A percentile compares a stretch with the other conserved stretches of the same genome.
Evolutionary conservation across 1,140 invertebrate genomes (phyloP).

Genomic region (Bicyclus anynana): DNA sequence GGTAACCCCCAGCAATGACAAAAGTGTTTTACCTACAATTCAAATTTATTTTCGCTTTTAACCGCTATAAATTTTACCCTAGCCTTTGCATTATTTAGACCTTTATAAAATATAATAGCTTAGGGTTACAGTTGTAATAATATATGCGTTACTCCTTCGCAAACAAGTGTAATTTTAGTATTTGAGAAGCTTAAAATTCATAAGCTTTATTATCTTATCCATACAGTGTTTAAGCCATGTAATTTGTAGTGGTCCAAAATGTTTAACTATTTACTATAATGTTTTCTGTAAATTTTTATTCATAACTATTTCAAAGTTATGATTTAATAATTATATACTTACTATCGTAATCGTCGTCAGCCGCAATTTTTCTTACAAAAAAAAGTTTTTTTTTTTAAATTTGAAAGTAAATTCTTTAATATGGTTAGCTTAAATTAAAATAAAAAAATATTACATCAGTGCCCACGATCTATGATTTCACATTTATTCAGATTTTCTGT

Average conservation of each 20-base stretch:
- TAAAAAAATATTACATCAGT: too few species aligned
- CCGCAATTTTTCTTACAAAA: too few species aligned
- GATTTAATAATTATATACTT: too few species aligned
- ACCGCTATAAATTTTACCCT: constrained; percentile 39
- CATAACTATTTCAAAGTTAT: too few species aligned
- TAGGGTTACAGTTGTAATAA: constrained; percentile 28
- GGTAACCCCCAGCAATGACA: constrained; percentile 33
- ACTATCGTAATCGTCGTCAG: too few species aligned
- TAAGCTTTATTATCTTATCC: constrained; percentile 19
- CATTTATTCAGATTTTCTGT: too few species aligned
- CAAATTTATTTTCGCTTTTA: constrained; percentile 42
- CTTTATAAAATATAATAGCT: constrained; percentile 38
- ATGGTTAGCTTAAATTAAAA: too few species aligned
- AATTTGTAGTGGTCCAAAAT: constrained; percentile 15
- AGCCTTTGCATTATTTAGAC: constrained; percentile 41
- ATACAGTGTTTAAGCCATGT: constrained; percentile 15
- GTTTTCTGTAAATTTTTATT: neutral
- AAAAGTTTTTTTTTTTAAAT: too few species aligned
- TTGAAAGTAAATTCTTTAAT: too few species aligned
- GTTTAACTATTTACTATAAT: neutral
- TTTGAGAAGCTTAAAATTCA: constrained; percentile 25
- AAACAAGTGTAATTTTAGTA: constrained; percentile 31
- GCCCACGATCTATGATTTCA: too few species aligned
- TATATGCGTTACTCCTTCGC: constrained; percentile 32
- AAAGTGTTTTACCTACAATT: constrained; percentile 45